Evolutionary conservation across 2,888 invertebrate species (phyloP), one percentile per base, ranked within the genome.

Genomic region (Baccha elongata): DNA sequence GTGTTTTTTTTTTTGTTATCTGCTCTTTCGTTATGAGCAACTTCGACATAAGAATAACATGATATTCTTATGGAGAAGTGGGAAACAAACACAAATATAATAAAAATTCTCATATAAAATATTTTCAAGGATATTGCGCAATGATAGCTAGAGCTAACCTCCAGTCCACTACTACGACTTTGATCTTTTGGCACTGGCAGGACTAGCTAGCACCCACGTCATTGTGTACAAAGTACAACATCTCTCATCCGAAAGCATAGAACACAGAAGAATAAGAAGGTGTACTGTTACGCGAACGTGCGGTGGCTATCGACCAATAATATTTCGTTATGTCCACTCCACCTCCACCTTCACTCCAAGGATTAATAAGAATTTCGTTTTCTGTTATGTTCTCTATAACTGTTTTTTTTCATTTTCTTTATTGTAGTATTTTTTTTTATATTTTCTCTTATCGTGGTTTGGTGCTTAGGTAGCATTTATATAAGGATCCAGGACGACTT

Each of bases 101-200:
- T 83, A 83, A 83, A 83, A 83, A 64, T 83, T 55, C 78, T 83
- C 83, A 78, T 83, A 83, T 83, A 78, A 83, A 83, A 83, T 83
- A 83, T 78, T 83, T 83, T 83, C 78, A 78, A 78, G 83, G 83
- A 83, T 83, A 83, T 83, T 83, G 83, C 83, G 83, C 83, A 83
- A 83, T 83, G 83, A 78, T 83, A 72, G 68, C 72, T 48, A 55
- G 52, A 35, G 58, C 40, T 23, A 53, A 11, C 50, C 37, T 50
- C 32, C 52, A n/a, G n/a, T 35, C 40, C 35, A 72, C 50, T 19
- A 67, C 65, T 50, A 64, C 55, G 48, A 64, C 10, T 42, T 46
- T 46, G 44, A 44, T 32, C 17, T n/a, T n/a, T n/a, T 42, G 42
- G 4, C 1, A 8, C 13, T 48, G 35, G 64, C 32, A 67, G 53